Evolutionary conservation across 1,140 invertebrate genomes (phyloP).

Genomic region (Euschistus heros): DNA sequence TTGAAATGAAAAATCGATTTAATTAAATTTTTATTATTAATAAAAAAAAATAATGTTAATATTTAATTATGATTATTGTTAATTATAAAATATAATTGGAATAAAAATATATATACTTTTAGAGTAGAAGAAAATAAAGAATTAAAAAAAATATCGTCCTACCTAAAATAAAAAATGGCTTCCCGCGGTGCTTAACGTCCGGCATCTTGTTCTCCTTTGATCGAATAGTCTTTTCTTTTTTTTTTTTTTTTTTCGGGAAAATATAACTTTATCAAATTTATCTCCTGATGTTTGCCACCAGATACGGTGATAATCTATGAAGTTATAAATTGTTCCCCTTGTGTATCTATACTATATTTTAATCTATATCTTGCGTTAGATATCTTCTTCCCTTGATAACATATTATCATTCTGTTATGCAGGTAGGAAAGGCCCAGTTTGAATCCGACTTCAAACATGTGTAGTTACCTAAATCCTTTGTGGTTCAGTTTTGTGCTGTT

Average conservation of each 20-base stretch:
- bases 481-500: neutral
- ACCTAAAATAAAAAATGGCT: neutral
- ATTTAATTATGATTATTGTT: no score
- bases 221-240: neutral
- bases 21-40: no score
- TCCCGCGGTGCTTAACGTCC: neutral
- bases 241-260: slow-evolving; percentile 13
- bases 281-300: slow-evolving; percentile 24
- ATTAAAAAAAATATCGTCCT: neutral
- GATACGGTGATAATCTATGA: slow-evolving; percentile 27
- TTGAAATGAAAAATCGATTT: no score
- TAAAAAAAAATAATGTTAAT: no score
- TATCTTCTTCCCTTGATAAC: slow-evolving; percentile 27
- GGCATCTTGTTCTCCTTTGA: neutral
- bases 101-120: no score
- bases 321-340: slow-evolving; percentile 26
- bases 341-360: slow-evolving; percentile 28
- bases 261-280: slow-evolving; percentile 25
- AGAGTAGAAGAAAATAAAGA: no score
- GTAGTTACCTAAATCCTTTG: neutral
- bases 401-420: slow-evolving; percentile 27
- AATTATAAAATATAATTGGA: no score
- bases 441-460: slow-evolving; percentile 10
- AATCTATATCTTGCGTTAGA: slow-evolving; percentile 28
- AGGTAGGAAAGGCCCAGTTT: slow-evolving; percentile 21